Conservation (phyloP, 2,797 vertebrate genomes). For the Sarcoramphus papa region DNA sequence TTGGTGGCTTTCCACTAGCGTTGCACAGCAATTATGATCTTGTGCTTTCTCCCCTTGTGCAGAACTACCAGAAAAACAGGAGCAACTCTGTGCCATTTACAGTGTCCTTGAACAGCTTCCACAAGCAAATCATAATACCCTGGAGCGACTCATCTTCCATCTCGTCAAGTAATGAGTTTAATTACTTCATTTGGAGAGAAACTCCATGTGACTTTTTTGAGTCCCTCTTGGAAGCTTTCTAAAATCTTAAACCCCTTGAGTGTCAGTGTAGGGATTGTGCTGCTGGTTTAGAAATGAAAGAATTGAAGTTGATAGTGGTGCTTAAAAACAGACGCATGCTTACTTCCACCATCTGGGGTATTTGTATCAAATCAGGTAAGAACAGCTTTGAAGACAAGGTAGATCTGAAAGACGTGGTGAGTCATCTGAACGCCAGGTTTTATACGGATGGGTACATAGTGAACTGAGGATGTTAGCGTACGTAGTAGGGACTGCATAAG, state of each 20-base stretch:
- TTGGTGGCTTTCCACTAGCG: neutral
- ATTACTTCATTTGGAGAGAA: neutral
- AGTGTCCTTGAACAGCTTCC: slow-evolving; percentile 89
- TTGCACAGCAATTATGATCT: neutral
- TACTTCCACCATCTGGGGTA: neutral
- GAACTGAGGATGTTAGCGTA: neutral
- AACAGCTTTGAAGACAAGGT: neutral
- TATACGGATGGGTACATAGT: neutral
- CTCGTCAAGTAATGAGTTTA: slow-evolving; percentile 84
- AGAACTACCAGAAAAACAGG: slow-evolving; percentile 94
- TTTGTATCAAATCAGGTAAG: neutral
- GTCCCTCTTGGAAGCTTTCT: neutral
- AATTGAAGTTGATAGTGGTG: neutral
- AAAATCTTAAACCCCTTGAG: neutral
- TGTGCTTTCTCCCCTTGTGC: neutral
- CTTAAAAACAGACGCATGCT: neutral
- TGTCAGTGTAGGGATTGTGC: neutral
- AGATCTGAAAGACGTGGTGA: neutral
- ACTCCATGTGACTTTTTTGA: neutral
- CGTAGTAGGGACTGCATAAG: neutral
- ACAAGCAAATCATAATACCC: slow-evolving; percentile 82
- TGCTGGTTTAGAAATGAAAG: neutral
- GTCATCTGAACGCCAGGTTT: neutral
- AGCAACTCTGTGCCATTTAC: slow-evolving; percentile 90
- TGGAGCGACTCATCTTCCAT: slow-evolving; percentile 95